phyloP scores from a whole-genome alignment of 1,140 invertebrate species.

The Procambarus virginalis region DNA sequence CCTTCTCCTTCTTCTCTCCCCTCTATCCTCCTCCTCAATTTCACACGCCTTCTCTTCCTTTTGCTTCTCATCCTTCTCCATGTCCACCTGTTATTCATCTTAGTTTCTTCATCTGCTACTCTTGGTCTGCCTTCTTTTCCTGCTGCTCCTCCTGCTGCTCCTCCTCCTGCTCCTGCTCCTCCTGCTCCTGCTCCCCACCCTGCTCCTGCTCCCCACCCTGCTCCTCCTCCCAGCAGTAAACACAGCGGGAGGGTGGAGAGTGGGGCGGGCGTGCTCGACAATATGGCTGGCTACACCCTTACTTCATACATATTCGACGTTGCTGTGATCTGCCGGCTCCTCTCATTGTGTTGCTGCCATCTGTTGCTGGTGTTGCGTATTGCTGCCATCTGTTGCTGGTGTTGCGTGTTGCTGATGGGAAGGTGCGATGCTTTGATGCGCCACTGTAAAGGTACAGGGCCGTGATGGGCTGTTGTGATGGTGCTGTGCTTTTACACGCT shows the following conservation, averaged over 20 bases:
- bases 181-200: not conserved
- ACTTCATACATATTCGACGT: not conserved
- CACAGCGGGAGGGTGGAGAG: not conserved
- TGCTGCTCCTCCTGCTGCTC: not conserved
- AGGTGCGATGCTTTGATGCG: too few species aligned
- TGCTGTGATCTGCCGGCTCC: not conserved
- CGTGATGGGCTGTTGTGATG: not conserved
- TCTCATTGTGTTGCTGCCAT: not conserved
- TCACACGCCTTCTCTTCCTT: not conserved
- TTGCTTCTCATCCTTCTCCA: not conserved
- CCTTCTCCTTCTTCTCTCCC: not conserved
- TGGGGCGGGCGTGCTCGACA: not conserved
- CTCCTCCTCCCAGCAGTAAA: not conserved
- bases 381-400: not conserved
- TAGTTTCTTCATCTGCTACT: not conserved
- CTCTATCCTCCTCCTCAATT: not conserved
- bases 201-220: not conserved
- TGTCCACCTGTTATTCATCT: not conserved
- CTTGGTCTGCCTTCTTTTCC: not conserved
- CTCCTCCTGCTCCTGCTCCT: not conserved
- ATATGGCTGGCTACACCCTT: not conserved
- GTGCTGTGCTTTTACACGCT: not conserved
- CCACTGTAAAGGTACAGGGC: too few species aligned
- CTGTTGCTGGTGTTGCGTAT: not conserved
- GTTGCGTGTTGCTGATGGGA: too few species aligned